Evolutionary conservation across 2,113 vertebrate genomes (phyloP), one percentile per base, ranked within the genome.

Genomic region (Narcine bancroftii): DNA sequence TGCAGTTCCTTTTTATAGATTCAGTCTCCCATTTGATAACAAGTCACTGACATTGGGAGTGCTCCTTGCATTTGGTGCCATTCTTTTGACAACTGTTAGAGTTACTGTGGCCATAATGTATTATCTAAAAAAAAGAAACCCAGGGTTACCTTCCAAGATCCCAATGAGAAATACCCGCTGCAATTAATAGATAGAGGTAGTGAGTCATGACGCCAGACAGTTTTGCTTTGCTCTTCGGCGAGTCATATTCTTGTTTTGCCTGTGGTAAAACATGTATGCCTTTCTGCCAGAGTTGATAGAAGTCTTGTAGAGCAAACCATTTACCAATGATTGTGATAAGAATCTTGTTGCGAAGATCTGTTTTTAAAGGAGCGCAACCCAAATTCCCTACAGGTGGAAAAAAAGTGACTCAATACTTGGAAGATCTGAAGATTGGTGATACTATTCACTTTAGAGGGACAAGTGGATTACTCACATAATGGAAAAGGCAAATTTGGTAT

Each of bases 301-400:
- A 97, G 96, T 92, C 95, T 99, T 93, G 97, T 98, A 21, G 96
- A 99, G 10, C 95, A 98, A 53, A 98, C 99, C 99, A 0, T 96
- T 98, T 36, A 99, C 97, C 93, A 99, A 98, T 0, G 97, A 99
- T 7, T 97, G 99, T 0, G 97, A 99, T 94, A 98, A 97, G 93
- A 98, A 99, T 94, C 95, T 99, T 89, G 97, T 99, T 76, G 95
- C 98, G 92, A 99, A 99, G 98, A n/a, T n/a, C n/a, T n/a, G 98
- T 97, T 92, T 94, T 94, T 60, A 95, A 92, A 92, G 92, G 94
- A 19, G 93, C 94, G 24, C 92, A 95, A 92, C 93, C 94, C 36
- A 95, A 95, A 92, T 95, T 95, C 83, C 94, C 95, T 1, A 94
- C 94, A 63, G 95, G 95, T 53, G 95, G 94, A 3, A 95, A 95